Base-by-base conservation (phyloP, 2,797 vertebrate genomes). In the Alfaro cultratus region DNA sequence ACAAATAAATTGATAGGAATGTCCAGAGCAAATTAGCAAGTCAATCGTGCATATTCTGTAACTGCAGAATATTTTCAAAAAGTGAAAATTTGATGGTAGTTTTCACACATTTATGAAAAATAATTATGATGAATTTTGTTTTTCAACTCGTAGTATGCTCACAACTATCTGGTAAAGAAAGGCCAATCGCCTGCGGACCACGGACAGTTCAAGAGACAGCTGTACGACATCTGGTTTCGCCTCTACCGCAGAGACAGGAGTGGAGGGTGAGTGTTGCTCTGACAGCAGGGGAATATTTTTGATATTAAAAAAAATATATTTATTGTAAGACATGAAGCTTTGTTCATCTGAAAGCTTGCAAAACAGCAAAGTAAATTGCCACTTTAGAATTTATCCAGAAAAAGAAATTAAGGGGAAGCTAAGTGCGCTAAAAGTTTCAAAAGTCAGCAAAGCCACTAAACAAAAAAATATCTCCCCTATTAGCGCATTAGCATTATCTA, bases 141-240 rank as follows among this genome's bases (percentile, higher is more conserved):
- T 41, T 77, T 67, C 36, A 85, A 41, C 16, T 83, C 53, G 11
- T 75, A 97, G 97, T 83, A 89, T 80, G 89, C 96, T 85, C 97
- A 98, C 87, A 86, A 91, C 62, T 97, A 97, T 88, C 93, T 98
- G 81, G 90, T 96, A 21, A 82, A 76, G 77, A 97, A 96, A 89
- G 93, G 95, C 0, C 89, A 91, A 79, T 92, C 96, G 0, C 91
- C 93, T 1, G 89, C 95, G 26, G 93, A 94, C 67, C 76, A 47
- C 1, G 80, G 4, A 0, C 86, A 95, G 83, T 97, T 98, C 89
- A 97, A 96, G 88, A 86, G 31, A 26, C 96, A 97, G 87, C 96
- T 98, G 74, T 96, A 96, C 79, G 90, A 95, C 89, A 97, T 97
- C 90, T 97, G 97, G 97, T 97, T 98, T 87, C 94, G 95, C 60